phyloP scores from a whole-genome alignment of 2,888 invertebrate species.

The Acrobasis consociella region DNA sequence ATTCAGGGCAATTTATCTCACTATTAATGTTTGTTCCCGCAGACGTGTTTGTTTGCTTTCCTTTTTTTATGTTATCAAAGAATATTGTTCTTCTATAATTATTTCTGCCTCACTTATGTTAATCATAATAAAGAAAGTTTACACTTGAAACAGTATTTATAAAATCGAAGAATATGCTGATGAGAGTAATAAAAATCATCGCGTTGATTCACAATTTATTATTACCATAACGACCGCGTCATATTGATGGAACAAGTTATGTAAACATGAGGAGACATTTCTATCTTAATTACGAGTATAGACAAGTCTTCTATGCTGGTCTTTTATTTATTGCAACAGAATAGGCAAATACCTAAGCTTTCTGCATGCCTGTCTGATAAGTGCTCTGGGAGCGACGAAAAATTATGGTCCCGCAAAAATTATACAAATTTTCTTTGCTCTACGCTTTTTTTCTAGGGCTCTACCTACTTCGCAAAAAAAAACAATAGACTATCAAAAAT shows the following conservation, averaged over 20 bases:
- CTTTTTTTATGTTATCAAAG: background rate
- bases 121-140: background rate
- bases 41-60: background rate
- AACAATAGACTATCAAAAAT: background rate
- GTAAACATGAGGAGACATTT: constrained; percentile 5
- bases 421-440: too few relatives aligned
- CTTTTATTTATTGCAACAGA: too few relatives aligned
- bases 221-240: background rate
- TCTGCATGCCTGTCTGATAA: too few relatives aligned
- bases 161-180: constrained; percentile 3
- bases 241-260: constrained; percentile 9
- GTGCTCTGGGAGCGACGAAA: too few relatives aligned
- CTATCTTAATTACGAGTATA: background rate
- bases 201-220: constrained; percentile 3
- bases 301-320: too few relatives aligned
- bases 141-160: background rate
- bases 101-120: background rate
- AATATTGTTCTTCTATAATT: background rate
- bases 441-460: too few relatives aligned
- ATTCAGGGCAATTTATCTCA: background rate
- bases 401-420: too few relatives aligned
- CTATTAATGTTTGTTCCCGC: background rate
- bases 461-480: too few relatives aligned
- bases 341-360: too few relatives aligned
- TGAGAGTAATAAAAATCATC: background rate